Percentiles rank a stretch among this genome's conserved stretches.
phyloP scores from a whole-genome alignment of 2,888 invertebrate species.

The Drosophila longiperda region DNA sequence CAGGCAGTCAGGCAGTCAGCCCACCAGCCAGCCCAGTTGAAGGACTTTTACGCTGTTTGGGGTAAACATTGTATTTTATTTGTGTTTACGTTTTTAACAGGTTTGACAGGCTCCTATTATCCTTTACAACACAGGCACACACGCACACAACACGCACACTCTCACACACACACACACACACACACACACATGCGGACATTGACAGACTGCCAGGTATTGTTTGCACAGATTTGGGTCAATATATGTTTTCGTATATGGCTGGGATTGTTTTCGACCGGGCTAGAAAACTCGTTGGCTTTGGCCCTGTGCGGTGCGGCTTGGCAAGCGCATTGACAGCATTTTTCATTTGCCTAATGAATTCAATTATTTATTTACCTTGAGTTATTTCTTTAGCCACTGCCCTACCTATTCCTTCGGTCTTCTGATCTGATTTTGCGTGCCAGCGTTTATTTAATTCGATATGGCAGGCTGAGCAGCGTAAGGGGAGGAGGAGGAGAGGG shows the following conservation, averaged over 20 bases:
- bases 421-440: conserved; percentile 65
- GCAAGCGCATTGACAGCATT: conserved; percentile 73
- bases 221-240: conserved; percentile 75
- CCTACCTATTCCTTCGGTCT: conserved; percentile 20
- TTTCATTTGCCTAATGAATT: conserved; percentile 84
- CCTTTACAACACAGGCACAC: conserved; percentile 43
- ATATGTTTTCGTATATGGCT: conserved; percentile 24
- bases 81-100: conserved; percentile 80
- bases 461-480: conserved; percentile 24
- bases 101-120: conserved; percentile 67
- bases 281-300: conserved; percentile 35
- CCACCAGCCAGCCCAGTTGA: background rate
- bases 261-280: conserved; percentile 20
- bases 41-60: conserved; percentile 22
- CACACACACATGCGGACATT: conserved; percentile 37
- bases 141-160: conserved; percentile 14
- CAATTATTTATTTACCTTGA: conserved; percentile 83
- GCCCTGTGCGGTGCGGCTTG: conserved; percentile 18
- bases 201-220: conserved; percentile 59
- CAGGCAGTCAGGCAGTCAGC: background rate
- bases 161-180: conserved; percentile 1
- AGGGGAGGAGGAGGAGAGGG: background rate
- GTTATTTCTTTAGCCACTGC: conserved; percentile 55
- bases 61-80: conserved; percentile 75
- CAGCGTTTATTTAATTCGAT: conserved; percentile 57